Evolutionary conservation across 64 coral and sea anemone species (phyloP).

Genomic region (Pachyseris speciosa): DNA sequence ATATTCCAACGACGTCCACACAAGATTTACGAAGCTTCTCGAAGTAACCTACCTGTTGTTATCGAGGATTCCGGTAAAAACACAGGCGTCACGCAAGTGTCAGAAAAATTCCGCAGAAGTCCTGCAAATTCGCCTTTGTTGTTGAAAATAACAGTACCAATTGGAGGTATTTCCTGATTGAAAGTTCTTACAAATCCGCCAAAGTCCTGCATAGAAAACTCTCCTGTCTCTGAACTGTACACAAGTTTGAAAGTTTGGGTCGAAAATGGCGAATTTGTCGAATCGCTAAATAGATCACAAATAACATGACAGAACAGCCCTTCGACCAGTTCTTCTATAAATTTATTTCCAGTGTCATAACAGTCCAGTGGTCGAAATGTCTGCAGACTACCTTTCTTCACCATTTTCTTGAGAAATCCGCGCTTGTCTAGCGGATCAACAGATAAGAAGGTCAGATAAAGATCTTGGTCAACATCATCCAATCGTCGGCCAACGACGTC

Average conservation of each 20-base stretch:
- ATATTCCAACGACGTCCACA: neutral
- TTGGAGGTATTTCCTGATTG: neutral
- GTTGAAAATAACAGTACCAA: conserved; percentile 46
- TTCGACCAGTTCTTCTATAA: conserved; percentile 2
- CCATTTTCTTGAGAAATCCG: conserved; percentile 93
- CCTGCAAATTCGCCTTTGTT: conserved; percentile 55
- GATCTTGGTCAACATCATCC: neutral
- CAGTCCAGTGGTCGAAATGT: conserved; percentile 79
- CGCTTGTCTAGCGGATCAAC: conserved; percentile 85
- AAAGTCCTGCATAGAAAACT: conserved; percentile 31
- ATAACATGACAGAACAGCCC: conserved; percentile 66
- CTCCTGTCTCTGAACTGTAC: neutral
- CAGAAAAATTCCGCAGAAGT: conserved; percentile 4
- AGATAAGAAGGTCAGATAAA: conserved; percentile 66
- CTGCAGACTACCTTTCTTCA: conserved; percentile 87
- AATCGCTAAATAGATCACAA: conserved; percentile 10
- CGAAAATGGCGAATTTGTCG: conserved; percentile 7
- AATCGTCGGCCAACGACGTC: conserved; percentile 45
- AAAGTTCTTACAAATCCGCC: conserved; percentile 2
- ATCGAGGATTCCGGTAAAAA: conserved; percentile 7
- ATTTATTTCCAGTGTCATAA: conserved; percentile 13
- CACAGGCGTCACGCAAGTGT: neutral
- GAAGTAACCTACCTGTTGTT: neutral
- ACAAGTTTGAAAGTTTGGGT: conserved; percentile 61
- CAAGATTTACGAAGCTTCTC: too few relatives aligned